Evolutionary conservation across 2,113 vertebrate species (phyloP).

Genomic region (Hypocryptadius cinnamomeus): DNA sequence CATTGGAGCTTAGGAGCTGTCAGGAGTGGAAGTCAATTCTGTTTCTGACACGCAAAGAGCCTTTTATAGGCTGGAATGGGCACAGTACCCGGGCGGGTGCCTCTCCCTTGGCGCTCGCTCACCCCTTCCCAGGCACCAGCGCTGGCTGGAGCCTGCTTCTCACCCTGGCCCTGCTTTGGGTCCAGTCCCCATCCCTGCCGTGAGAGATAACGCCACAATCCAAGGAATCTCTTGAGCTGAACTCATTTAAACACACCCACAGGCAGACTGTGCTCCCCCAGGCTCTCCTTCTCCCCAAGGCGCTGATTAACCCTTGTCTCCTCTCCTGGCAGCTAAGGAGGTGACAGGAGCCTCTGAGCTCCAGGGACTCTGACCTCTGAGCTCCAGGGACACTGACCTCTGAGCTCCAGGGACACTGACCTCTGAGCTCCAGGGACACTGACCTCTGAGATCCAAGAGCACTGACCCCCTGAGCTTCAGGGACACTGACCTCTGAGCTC

Average conservation of each 20-base stretch:
- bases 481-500: too few relatives aligned
- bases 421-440: neutral
- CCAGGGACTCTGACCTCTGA: neutral
- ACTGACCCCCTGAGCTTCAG: too few relatives aligned
- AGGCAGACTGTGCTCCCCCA: neutral
- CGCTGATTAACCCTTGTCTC: neutral
- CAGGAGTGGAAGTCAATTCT: slow-evolving; percentile 12
- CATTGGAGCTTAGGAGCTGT: slow-evolving; percentile 23
- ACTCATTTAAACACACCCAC: neutral
- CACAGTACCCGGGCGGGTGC: neutral
- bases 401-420: neutral
- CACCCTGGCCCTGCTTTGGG: neutral
- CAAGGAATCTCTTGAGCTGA: neutral
- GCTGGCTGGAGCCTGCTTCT: neutral
- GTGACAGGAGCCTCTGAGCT: neutral
- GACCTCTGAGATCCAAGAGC: neutral
- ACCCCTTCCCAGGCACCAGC: neutral
- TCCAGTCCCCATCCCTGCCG: neutral
- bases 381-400: too few relatives aligned
- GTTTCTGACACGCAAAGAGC: slow-evolving; percentile 35
- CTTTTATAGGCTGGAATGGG: slow-evolving; percentile 54
- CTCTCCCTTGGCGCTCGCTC: neutral
- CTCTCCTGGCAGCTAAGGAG: neutral
- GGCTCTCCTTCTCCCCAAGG: neutral
- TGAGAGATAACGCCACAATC: neutral